Evolutionary conservation across 2,888 invertebrate genomes (phyloP).

Genomic region (Stramonita haemastoma): DNA sequence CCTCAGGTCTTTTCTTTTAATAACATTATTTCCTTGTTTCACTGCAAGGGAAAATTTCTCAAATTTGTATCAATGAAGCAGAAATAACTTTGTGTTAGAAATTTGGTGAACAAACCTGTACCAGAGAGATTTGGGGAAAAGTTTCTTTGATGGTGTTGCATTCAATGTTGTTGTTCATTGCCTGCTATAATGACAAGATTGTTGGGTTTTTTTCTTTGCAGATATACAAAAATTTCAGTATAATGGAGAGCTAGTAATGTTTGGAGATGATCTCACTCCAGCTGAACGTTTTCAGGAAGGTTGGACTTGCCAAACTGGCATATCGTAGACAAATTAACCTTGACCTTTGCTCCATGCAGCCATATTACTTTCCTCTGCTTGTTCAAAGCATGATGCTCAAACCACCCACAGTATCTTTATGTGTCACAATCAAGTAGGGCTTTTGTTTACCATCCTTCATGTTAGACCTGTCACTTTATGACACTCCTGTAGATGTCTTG

Average conservation of each 20-base stretch:
- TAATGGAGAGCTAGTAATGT: constrained; percentile 44
- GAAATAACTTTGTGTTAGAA: too few relatives aligned
- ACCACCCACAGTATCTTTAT: neutral
- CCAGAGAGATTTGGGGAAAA: neutral
- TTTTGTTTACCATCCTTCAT: neutral
- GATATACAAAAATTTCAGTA: constrained; percentile 37
- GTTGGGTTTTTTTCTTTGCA: constrained; percentile 25
- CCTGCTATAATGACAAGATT: neutral
- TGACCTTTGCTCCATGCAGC: constrained; percentile 4
- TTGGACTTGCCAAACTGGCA: constrained; percentile 27
- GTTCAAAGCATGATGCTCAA: constrained; percentile 14
- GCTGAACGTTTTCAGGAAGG: constrained; percentile 41
- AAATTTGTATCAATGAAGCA: too few relatives aligned
- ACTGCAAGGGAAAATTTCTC: too few relatives aligned
- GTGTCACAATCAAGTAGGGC: neutral
- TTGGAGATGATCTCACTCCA: constrained; percentile 42
- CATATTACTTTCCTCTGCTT: constrained; percentile 25
- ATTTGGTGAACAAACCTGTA: neutral
- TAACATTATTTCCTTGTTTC: too few relatives aligned
- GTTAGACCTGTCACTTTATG: too few relatives aligned
- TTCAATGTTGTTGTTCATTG: neutral
- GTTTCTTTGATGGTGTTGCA: neutral
- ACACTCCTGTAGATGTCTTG: neutral
- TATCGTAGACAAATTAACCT: neutral
- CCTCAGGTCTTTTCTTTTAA: too few relatives aligned